Evolutionary conservation across 2,888 invertebrate species (phyloP).

Genomic region (Acanthacorydalis orientalis): DNA sequence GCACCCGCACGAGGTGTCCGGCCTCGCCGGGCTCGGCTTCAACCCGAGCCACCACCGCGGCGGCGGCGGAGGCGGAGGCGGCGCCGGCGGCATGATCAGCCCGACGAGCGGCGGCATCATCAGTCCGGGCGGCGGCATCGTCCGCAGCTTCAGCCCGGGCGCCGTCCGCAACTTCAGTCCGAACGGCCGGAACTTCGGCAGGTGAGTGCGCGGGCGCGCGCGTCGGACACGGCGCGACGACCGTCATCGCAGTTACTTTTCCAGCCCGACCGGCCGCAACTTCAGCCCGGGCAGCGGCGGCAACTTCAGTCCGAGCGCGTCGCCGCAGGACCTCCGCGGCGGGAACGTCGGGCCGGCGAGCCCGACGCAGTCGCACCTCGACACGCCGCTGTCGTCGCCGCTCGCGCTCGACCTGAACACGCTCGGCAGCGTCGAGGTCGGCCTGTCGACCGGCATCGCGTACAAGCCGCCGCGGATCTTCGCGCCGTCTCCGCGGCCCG

Average conservation of each 20-base stretch:
- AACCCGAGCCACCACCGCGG: slow-evolving; percentile 11
- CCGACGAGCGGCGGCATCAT: too few species aligned
- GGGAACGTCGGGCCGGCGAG: slow-evolving; percentile 12
- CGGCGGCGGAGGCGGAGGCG: slow-evolving; percentile 33
- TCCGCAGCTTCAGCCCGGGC: slow-evolving; percentile 33
- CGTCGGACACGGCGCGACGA: slow-evolving; percentile 34
- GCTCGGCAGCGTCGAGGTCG: slow-evolving; percentile 33
- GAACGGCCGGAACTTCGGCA: slow-evolving; percentile 26
- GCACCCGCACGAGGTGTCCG: slow-evolving; percentile 14
- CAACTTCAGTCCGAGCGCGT: slow-evolving; percentile 24
- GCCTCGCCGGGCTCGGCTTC: slow-evolving; percentile 22
- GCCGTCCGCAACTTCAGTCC: slow-evolving; percentile 14
- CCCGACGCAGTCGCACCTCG: slow-evolving; percentile 32
- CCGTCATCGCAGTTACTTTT: slow-evolving; percentile 56
- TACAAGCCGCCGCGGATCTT: slow-evolving; percentile 45
- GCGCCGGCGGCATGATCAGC: slow-evolving; percentile 11
- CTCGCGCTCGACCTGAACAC: slow-evolving; percentile 43
- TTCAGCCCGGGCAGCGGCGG: slow-evolving; percentile 23
- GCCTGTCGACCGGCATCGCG: slow-evolving; percentile 42
- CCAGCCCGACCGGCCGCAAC: slow-evolving; percentile 69
- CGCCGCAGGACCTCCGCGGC: slow-evolving; percentile 19
- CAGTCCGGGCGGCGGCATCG: slow-evolving; percentile 40
- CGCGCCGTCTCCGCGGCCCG: slow-evolving; percentile 37
- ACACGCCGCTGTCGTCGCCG: slow-evolving; percentile 38
- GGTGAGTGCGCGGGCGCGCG: slow-evolving; percentile 32